Evolutionary conservation across 2,797 vertebrate species (phyloP), one percentile per base, ranked within the genome.

Genomic region (Phylloscopus collybita): DNA sequence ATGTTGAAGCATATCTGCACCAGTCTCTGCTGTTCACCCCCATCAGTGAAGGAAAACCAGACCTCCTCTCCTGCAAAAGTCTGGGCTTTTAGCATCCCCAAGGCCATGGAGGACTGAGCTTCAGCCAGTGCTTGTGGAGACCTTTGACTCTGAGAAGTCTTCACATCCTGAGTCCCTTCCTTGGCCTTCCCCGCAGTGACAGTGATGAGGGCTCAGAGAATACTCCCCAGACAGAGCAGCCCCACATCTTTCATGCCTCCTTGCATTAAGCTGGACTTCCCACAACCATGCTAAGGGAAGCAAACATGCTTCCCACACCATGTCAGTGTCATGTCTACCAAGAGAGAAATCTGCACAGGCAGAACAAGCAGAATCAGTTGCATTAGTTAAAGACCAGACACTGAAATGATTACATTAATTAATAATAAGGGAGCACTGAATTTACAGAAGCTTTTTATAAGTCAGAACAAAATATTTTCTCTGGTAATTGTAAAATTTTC

Each of bases 151-250:
- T 62, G 42, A 42, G 2, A 61, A 62, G 1, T 40, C 21, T 50
- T 27, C n/a, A 25, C 10, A 26, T 21, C 27, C 53, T 5, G 2
- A 50, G 26, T 32, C 38, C 8, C 16, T 60, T 78, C 14, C 21
- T 79, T 25, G 45, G 13, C 8, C 80, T 64, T 86, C 40, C 5
- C 13, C 50, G 17, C 32, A 79, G 70, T 16, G 42, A 7, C 7
- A 50, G 19, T 0, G 1, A 25, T 11, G 16, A 13, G 6, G 11
- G 2, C 12, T 78, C 11, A n/a, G 38, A 34, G 21, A 5, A 2
- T 4, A 15, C 3, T 36, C 6, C 10, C 3, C 30, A 76, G 18
- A 2, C 16, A 36, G 17, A 74, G 36, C 15, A 85, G 8, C 12
- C 12, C 53, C 36, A 20, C 6, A 64, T 18, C 9, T 8, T 19